Evolutionary conservation across 2,797 vertebrate species (phyloP).

Genomic region (Sus cebifrons): DNA sequence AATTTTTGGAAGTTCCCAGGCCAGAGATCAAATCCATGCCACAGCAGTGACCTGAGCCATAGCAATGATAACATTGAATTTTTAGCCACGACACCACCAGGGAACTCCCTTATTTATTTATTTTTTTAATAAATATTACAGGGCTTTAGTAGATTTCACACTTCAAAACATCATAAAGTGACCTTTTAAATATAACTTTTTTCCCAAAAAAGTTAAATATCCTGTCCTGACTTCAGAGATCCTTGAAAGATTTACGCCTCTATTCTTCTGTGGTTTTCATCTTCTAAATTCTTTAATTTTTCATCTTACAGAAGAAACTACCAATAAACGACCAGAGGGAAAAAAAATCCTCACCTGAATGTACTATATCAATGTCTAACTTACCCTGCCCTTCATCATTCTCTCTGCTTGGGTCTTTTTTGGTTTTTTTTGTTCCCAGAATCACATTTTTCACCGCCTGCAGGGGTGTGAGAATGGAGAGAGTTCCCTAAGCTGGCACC

Average conservation of each 20-base stretch:
- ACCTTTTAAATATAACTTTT: neutral
- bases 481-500: neutral
- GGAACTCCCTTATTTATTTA: neutral
- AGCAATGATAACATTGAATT: no score
- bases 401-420: constrained; percentile 43
- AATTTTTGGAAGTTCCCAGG: no score
- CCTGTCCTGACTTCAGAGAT: constrained; percentile 22
- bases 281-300: constrained; percentile 61
- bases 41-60: no score
- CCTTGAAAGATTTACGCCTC: constrained; percentile 38
- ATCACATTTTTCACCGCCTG: constrained; percentile 48
- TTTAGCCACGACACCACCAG: no score
- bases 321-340: constrained; percentile 24
- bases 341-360: constrained; percentile 24
- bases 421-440: neutral
- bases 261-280: constrained; percentile 66
- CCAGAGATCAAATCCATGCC: no score
- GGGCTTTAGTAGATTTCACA: neutral
- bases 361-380: constrained; percentile 56
- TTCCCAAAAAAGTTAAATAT: neutral
- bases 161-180: neutral
- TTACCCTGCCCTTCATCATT: constrained; percentile 67
- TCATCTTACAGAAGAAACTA: constrained; percentile 60
- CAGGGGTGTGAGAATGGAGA: neutral
- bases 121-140: neutral